Conservation (phyloP, 2,797 vertebrate genomes). For the Fundulus diaphanus region DNA sequence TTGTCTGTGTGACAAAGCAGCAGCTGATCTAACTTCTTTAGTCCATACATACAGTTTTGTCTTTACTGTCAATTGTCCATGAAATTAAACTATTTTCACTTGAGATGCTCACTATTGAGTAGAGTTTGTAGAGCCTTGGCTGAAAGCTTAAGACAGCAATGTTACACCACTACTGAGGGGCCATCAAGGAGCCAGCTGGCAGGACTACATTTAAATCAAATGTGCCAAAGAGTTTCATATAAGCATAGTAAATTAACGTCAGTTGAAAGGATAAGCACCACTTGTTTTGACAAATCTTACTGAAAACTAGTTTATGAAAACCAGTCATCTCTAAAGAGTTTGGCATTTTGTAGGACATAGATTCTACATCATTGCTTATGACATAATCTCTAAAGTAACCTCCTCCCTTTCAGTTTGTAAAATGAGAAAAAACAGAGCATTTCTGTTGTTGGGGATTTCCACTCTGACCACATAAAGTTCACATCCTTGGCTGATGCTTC, state of each 20-base stretch:
- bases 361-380: not conserved
- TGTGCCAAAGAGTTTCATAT: not conserved
- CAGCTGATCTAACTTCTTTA: not conserved
- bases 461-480: slow-evolving; percentile 38
- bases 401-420: slow-evolving; percentile 8
- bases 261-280: not conserved
- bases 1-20: no score
- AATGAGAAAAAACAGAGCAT: not conserved
- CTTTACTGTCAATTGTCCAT: not conserved
- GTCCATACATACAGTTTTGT: not conserved
- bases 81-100: not conserved
- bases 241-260: not conserved
- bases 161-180: not conserved
- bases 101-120: not conserved
- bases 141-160: not conserved
- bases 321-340: not conserved
- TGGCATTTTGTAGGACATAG: no score
- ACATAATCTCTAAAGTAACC: slow-evolving; percentile 19
- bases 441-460: slow-evolving; percentile 63
- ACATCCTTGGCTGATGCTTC: slow-evolving; percentile 34
- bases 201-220: not conserved
- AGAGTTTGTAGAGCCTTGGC: not conserved
- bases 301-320: not conserved
- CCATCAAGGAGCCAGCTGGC: not conserved
- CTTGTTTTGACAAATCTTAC: not conserved